Conservation (phyloP, 2,888 invertebrate genomes). For the Polymixis flavicincta region DNA sequence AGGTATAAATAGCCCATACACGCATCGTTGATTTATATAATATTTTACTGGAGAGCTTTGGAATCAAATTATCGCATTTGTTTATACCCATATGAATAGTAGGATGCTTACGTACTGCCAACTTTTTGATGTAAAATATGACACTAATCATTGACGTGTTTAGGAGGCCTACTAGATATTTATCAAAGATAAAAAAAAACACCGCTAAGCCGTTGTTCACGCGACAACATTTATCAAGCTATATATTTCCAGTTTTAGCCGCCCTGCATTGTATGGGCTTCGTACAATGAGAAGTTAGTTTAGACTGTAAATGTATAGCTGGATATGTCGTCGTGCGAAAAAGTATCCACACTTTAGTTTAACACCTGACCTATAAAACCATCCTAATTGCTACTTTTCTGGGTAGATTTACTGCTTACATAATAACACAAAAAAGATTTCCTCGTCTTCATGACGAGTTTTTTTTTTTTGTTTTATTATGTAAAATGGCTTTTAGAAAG, state of each 20-base stretch:
- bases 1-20: background rate
- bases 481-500: background rate
- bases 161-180: background rate
- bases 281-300: no score
- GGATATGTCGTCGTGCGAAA: no score
- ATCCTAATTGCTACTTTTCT: no score
- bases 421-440: background rate
- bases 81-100: background rate
- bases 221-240: no score
- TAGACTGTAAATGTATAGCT: no score
- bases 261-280: no score
- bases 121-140: background rate
- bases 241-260: no score
- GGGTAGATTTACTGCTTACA: background rate
- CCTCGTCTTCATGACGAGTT: background rate
- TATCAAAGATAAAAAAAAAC: background rate
- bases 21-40: background rate
- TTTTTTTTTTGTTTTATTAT: no score
- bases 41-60: background rate
- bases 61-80: background rate
- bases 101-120: background rate
- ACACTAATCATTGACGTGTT: background rate
- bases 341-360: background rate
- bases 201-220: background rate
- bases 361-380: background rate